These are phyloP conservation scores for Balearica regulorum DNA, from an alignment of 2,797 vertebrate species.

Conservation along the genomic window DNA sequence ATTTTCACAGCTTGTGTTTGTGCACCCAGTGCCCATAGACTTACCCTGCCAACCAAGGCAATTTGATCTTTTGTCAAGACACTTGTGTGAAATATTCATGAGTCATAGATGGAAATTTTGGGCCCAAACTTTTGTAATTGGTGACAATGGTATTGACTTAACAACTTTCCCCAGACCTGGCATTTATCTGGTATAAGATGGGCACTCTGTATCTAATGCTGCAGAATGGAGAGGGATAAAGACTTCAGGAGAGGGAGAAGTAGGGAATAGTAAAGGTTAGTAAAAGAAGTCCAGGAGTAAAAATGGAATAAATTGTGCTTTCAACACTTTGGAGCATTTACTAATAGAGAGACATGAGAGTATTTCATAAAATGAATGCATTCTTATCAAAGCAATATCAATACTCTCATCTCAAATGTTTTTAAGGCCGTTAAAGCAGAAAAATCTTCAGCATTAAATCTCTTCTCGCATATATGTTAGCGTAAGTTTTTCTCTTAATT, in stretches of 20 bases:
- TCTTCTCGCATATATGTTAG: background rate
- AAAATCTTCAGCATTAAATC: background rate
- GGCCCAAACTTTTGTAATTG: background rate
- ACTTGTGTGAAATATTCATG: slow-evolving; percentile 44
- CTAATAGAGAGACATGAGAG: background rate
- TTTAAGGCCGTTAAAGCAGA: background rate
- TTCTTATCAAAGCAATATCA: background rate
- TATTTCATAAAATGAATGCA: background rate
- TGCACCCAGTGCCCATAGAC: slow-evolving; percentile 18
- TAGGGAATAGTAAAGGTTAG: background rate
- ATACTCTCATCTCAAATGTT: background rate
- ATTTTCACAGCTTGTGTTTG: slow-evolving; percentile 63
- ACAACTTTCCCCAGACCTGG: background rate
- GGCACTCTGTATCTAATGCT: background rate
- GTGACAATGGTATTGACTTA: background rate
- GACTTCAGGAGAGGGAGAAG: background rate
- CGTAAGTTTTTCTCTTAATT: slow-evolving; percentile 2
- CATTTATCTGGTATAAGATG: background rate
- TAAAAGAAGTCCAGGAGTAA: background rate
- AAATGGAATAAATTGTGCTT: background rate
- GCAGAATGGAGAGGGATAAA: background rate
- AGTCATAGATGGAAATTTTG: background rate
- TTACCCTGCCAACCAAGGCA: slow-evolving; percentile 36
- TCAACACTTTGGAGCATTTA: background rate
- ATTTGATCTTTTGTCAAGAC: slow-evolving; percentile 45